Evolutionary conservation across 2,888 invertebrate genomes (phyloP).

Genomic region (Apantesis nais): DNA sequence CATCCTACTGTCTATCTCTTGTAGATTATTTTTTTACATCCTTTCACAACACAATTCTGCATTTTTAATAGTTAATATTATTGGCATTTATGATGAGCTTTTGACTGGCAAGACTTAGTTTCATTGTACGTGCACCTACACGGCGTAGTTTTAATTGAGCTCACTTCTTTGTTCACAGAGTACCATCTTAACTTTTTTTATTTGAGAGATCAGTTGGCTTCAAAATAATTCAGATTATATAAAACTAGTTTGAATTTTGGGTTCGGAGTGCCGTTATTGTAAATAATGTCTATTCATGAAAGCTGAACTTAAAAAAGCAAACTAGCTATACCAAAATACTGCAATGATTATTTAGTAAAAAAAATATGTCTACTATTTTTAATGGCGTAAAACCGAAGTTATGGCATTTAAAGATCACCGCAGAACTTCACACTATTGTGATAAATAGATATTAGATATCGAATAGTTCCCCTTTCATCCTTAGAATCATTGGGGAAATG

Average conservation of each 20-base stretch:
- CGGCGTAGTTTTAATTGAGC: too few species aligned
- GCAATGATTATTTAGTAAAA: slow-evolving; percentile 1
- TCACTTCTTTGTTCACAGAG: too few species aligned
- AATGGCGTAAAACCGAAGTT: slow-evolving; percentile 9
- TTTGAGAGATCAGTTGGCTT: too few species aligned
- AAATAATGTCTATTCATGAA: neutral
- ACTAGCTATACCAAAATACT: neutral
- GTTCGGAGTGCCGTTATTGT: neutral
- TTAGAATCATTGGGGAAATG: neutral
- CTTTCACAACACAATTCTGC: too few species aligned
- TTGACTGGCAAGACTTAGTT: too few species aligned
- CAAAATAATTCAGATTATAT: too few species aligned
- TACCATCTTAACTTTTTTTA: too few species aligned
- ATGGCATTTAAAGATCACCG: slow-evolving; percentile 3
- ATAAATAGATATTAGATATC: slow-evolving; percentile 19
- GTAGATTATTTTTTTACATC: too few species aligned
- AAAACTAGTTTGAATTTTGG: neutral
- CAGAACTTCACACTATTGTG: neutral
- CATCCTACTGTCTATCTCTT: too few species aligned
- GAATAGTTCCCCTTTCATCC: neutral
- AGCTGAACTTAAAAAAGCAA: neutral
- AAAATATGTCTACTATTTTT: slow-evolving; percentile 30
- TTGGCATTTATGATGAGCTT: too few species aligned
- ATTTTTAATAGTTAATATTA: too few species aligned
- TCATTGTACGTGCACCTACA: too few species aligned